Conservation (phyloP, 2,797 vertebrate genomes). For the Pteronotus mesoamericanus region DNA sequence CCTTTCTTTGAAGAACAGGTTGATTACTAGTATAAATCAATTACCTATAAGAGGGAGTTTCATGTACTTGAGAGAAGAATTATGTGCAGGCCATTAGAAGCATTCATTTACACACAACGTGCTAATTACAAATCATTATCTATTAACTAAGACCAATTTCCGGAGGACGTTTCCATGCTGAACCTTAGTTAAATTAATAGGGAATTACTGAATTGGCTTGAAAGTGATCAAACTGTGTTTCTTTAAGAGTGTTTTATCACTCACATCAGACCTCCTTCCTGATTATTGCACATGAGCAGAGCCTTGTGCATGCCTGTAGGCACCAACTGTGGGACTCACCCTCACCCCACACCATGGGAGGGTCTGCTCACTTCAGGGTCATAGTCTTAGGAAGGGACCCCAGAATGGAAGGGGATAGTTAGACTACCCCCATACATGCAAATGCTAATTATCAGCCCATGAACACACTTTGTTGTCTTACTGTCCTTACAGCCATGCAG, state of each 20-base stretch:
- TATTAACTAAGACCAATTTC: constrained; percentile 58
- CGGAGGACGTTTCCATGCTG: not conserved
- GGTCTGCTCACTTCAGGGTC: not conserved
- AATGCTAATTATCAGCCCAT: not conserved
- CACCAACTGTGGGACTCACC: fast-evolving
- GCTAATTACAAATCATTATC: constrained; percentile 70
- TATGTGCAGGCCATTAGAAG: not conserved
- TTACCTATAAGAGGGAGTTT: constrained; percentile 21
- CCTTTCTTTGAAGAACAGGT: constrained; percentile 20
- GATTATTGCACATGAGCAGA: not conserved
- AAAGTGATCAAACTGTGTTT: not conserved
- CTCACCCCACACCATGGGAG: not conserved
- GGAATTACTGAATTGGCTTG: constrained; percentile 6
- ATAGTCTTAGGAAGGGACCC: not conserved
- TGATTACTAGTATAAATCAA: constrained; percentile 49
- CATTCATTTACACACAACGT: constrained; percentile 25
- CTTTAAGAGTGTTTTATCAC: not conserved
- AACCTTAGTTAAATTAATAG: constrained; percentile 49
- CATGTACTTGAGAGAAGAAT: constrained; percentile 45
- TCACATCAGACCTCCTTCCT: not conserved
- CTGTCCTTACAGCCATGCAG: not conserved
- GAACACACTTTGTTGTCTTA: not conserved
- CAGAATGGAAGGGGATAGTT: not conserved
- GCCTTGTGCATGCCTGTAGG: not conserved
- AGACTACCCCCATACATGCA: not conserved